Evolutionary conservation across 2,797 vertebrate species (phyloP), one percentile per base, ranked within the genome.

Genomic region (Melanotaenia trifasciata): DNA sequence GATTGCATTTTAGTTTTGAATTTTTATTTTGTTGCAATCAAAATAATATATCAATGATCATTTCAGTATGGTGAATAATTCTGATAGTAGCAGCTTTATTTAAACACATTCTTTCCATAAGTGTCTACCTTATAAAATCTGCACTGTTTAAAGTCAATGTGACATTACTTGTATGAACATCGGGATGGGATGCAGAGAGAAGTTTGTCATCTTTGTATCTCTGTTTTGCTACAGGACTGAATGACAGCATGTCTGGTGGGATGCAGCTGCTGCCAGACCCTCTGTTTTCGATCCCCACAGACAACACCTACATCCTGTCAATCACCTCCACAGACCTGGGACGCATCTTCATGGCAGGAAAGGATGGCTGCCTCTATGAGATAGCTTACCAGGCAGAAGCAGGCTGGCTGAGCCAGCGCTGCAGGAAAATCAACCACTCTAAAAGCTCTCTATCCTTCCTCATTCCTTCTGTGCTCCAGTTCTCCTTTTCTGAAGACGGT

Each of bases 401-500:
- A 2, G 97, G 98, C 47, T 99, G 98, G 98, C 96, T 99, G 84
- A 98, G 96, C 83, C 98, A 98, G 72, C 95, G 97, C 54, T 99
- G 97, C 86, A 92, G 95, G 76, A 99, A 99, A 92, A 99, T 99
- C 76, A 99, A 99, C 92, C 98, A 99, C 89, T 99, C 98, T 3
- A 99, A 98, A 91, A 97, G 97, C 43, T 78, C 94, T 0, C 89
- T 99, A 64, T 99, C 97, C 74, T 99, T 99, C 87, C 97, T 99
- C 35, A 72, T 99, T 70, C 98, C 98, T 6, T 98, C 98, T 0
- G 90, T 98, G 78, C 95, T 99, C 6, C 97, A 99, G 75, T 99
- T 99, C 87, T 97, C 96, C 0, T 99, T 99, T 82, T 99, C 97
- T 60, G 97, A 99, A 87, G 98, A 99, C 61, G 98, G 98, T 99